Evolutionary conservation across 1,140 invertebrate genomes (phyloP), one percentile per base, ranked within the genome.

Genomic region (Chymomyza costata): DNA sequence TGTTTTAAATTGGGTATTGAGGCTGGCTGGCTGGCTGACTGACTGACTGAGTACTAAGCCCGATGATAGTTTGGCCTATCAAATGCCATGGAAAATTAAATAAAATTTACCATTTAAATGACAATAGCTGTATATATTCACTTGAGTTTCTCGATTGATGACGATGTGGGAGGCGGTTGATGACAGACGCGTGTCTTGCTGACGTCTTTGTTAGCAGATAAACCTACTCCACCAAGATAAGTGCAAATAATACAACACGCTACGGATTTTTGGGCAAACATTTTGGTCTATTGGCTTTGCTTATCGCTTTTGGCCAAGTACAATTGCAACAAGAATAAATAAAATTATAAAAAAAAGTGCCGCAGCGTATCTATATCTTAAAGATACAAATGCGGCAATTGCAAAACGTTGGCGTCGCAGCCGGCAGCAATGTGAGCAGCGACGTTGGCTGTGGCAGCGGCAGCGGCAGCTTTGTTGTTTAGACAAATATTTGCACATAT

Each of bases 371-470:
- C 39, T 48, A 19, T 52, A 62, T 61, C 58, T 61, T 25, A 19
- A 7, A 61, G 73, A 73, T 76, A 62, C 62, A 66, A 71, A 63
- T 78, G 67, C 66, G 73, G 71, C 69, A 73, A 71, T 65, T 61
- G 46, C 47, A 46, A n/a, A 37, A 18, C 40, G 10, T 18, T 15
- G 8, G 21, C 21, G 32, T 13, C 11, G 32, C 6, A 6, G 32
- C 13, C 11, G 11, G 32, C 32, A 14, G 3, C 32, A 10, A 3
- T 10, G 32, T 34, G 3, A 10, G 2, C 32, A 25, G 21, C 3
- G 21, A 25, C 21, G 21, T 25, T 8, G 21, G 3, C 21, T 25
- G 21, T 8, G 8, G 21, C 21, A 25, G 8, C 21, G 30, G 13
- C 19, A 3, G 13, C 19, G 28, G 25, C 8, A 8, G 7, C n/a